Evolutionary conservation across 2,113 vertebrate genomes (phyloP), one percentile per base, ranked within the genome.

Genomic region (Aspiorhynchus laticeps): DNA sequence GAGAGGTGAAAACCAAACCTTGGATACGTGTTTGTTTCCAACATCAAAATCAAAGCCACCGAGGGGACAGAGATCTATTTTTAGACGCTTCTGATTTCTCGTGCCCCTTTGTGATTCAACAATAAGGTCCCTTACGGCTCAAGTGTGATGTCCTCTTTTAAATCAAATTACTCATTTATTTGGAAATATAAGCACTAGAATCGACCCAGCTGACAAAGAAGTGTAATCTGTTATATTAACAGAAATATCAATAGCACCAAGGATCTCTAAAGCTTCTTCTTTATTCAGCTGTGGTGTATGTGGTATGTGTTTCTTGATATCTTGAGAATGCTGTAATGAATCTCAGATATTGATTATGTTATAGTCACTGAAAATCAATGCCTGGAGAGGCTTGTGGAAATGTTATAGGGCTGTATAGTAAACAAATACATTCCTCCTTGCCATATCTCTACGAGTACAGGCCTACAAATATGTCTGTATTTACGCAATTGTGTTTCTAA

Each of bases 331-430:
- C 17, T 48, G 63, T 71, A 83, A 93, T 91, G 87, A 85, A 86
- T 89, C 89, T 80, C 41, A 77, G 89, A 90, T 91, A 91, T 89
- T 92, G 92, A 88, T 90, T 85, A 81, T 90, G 89, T 91, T 90
- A 87, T 90, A n/a, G 26, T 48, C 69, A 46, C 11, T n/a, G 19
- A 63, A 83, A 87, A 87, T 41, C 79, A 76, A 87, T 87, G 56
- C 21, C 12, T 9, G 28, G 3, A 11, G 36, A 80, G 59, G 67
- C 59, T 74, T 41, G 56, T 31, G 59, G 46, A 48, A 86, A 69
- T 84, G 15, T 38, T 56, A 15, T 53, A 76, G 53, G 21, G 7
- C 17, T 31, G 26, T 73, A 59, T 12, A 65, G 38, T 33, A 74
- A 46, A 83, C 53, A 51, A 5, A 83, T 65, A 43, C 36, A 19